Conservation (phyloP, 2,888 invertebrate genomes). For the Meiosimyza platycephala region DNA sequence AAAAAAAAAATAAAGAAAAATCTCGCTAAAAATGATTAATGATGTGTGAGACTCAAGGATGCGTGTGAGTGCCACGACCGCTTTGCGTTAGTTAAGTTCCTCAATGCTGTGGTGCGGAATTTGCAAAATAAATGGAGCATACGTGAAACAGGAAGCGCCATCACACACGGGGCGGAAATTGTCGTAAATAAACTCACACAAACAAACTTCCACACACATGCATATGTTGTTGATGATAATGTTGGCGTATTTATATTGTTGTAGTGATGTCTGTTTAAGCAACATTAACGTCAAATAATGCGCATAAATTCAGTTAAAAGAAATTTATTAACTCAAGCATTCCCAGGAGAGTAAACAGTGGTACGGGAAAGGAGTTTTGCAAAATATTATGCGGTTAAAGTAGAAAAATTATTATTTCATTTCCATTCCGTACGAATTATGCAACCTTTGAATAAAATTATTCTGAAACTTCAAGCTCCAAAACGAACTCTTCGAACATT, state of each 20-base stretch:
- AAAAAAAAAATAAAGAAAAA: slow-evolving; percentile 1
- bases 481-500: too few relatives aligned
- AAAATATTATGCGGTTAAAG: background rate
- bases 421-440: background rate
- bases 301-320: slow-evolving; percentile 61
- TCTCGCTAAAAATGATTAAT: slow-evolving; percentile 60
- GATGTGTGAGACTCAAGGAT: slow-evolving; percentile 56
- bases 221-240: slow-evolving; percentile 29
- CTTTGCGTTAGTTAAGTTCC: slow-evolving; percentile 25
- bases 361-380: slow-evolving; percentile 17
- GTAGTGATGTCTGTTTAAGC: slow-evolving; percentile 54
- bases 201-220: slow-evolving; percentile 9
- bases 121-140: slow-evolving; percentile 22
- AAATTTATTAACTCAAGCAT: slow-evolving; percentile 59
- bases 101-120: slow-evolving; percentile 8
- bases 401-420: slow-evolving; percentile 16
- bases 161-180: background rate
- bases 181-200: slow-evolving; percentile 20
- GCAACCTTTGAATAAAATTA: too few relatives aligned
- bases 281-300: slow-evolving; percentile 65
- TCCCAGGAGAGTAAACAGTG: slow-evolving; percentile 35
- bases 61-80: slow-evolving; percentile 10
- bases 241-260: slow-evolving; percentile 35
- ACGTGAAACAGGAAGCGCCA: background rate
- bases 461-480: too few relatives aligned